Evolutionary conservation across 2,888 invertebrate genomes (phyloP).

Genomic region (Cheilosia pagana): DNA sequence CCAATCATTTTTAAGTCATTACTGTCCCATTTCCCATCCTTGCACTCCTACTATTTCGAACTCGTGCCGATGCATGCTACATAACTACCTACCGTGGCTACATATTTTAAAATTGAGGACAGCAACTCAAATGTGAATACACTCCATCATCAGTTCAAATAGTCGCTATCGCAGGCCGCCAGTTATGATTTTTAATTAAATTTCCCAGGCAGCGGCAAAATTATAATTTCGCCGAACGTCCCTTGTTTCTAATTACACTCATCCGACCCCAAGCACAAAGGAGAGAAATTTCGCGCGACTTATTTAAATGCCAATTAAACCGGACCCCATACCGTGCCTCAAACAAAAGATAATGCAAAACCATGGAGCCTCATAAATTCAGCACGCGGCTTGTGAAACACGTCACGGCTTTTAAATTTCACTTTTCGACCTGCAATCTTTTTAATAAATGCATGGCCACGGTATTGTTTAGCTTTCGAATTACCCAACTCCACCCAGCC

Average conservation of each 20-base stretch:
- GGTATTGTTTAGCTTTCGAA: conserved; percentile 13
- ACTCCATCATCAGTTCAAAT: too few species aligned
- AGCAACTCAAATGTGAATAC: too few species aligned
- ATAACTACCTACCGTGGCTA: too few species aligned
- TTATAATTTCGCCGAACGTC: neutral
- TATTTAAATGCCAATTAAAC: conserved; percentile 26
- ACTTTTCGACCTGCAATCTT: conserved; percentile 34
- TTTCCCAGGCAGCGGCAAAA: neutral
- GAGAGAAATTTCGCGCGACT: neutral
- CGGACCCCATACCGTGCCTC: neutral
- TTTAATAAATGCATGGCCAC: conserved; percentile 58
- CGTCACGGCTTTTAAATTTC: conserved; percentile 15
- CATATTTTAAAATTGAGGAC: too few species aligned
- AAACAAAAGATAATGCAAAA: conserved; percentile 1
- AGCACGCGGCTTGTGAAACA: neutral
- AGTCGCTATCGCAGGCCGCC: too few species aligned
- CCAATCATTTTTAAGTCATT: too few species aligned
- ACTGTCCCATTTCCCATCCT: too few species aligned
- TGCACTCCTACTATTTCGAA: too few species aligned
- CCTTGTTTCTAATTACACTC: neutral
- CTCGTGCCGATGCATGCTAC: too few species aligned
- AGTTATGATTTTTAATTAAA: too few species aligned
- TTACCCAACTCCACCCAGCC: neutral
- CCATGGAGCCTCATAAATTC: neutral
- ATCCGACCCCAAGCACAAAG: neutral